A percentile compares a stretch with the other conserved stretches of the same genome.
These are phyloP conservation scores for Teleogryllus occipitalis DNA, from an alignment of 1,140 invertebrate species.

Conservation along the genomic window DNA sequence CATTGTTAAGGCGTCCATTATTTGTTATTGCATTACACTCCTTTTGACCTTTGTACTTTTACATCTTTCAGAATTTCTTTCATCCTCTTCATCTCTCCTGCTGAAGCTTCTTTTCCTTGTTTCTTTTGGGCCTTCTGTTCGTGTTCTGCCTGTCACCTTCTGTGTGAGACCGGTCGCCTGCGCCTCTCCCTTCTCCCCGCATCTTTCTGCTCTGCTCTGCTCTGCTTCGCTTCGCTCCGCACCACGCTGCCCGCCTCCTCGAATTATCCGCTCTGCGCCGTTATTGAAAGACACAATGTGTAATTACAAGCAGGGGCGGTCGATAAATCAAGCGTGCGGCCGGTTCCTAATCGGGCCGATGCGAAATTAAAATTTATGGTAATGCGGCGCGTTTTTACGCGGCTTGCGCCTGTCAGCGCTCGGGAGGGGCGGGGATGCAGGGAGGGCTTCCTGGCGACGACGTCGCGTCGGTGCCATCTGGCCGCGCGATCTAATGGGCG, in stretches of 20 bases:
- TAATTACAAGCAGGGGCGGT: background rate
- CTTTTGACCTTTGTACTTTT: too few species aligned
- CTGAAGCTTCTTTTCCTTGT: too few species aligned
- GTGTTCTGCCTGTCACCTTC: too few species aligned
- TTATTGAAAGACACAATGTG: background rate
- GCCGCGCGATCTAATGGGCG: background rate
- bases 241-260: too few species aligned
- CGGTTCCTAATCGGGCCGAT: background rate
- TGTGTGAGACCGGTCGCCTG: too few species aligned
- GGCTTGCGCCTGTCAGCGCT: background rate
- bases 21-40: too few species aligned
- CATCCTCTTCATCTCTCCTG: too few species aligned
- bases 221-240: background rate
- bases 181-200: too few species aligned
- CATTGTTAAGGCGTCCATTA: too few species aligned
- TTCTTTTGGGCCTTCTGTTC: too few species aligned
- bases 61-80: too few species aligned
- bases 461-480: background rate
- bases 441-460: too few species aligned
- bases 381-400: background rate
- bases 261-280: background rate
- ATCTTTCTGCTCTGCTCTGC: background rate
- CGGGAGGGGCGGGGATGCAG: background rate
- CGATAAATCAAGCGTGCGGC: background rate
- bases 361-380: conserved; percentile 2